Percentiles rank a stretch among this genome's conserved stretches.
These are phyloP conservation scores for Lasioglossum morio DNA, from an alignment of 2,888 invertebrate genomes.

Conservation along the genomic window DNA sequence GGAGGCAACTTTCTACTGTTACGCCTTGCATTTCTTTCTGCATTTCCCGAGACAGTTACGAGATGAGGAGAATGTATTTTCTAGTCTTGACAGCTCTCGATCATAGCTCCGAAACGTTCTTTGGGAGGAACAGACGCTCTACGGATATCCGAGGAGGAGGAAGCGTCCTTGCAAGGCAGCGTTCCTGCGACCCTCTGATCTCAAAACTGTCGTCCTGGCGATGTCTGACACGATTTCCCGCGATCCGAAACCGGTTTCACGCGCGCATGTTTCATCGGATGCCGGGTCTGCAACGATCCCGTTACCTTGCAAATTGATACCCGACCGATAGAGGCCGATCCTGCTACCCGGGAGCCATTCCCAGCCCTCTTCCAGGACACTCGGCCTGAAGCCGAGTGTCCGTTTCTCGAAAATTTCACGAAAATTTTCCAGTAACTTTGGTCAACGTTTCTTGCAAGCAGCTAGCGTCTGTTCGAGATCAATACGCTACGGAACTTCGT, in stretches of 20 bases:
- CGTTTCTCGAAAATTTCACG: not conserved
- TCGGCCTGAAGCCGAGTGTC: not conserved
- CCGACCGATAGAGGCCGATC: not conserved
- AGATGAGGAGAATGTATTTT: not conserved
- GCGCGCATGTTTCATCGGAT: not conserved
- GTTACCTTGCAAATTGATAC: conserved; percentile 35
- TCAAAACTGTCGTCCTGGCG: not conserved
- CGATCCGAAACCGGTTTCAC: conserved; percentile 35
- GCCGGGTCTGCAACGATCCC: not conserved
- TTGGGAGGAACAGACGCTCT: too few species aligned
- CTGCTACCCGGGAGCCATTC: not conserved
- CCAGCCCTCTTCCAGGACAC: not conserved
- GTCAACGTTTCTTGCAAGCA: not conserved
- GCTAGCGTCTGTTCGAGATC: not conserved
- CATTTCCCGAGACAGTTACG: not conserved
- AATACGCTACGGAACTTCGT: too few species aligned
- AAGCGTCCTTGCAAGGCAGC: conserved; percentile 34
- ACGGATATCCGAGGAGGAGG: not conserved
- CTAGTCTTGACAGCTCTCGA: not conserved
- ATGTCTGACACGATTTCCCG: conserved; percentile 22
- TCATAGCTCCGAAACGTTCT: not conserved
- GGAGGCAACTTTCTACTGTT: conserved; percentile 8
- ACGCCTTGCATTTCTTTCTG: not conserved
- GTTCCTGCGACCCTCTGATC: not conserved
- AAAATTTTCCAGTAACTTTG: not conserved